Percentiles rank a stretch among this genome's conserved stretches.
Conservation (phyloP, 2,888 invertebrate genomes). For the Aquatica leii region DNA sequence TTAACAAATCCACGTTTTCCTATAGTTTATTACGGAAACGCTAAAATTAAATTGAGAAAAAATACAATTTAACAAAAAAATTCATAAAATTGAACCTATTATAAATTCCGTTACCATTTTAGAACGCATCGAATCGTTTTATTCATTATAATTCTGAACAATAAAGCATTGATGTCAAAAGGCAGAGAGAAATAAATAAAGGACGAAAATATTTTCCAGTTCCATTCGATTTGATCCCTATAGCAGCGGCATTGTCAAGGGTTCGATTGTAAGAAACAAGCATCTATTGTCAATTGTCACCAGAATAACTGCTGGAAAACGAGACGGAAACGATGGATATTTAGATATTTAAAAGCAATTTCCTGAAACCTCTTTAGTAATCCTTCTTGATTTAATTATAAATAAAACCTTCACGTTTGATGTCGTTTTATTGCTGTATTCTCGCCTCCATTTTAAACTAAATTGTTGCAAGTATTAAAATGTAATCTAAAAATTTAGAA, state of each 20-base stretch:
- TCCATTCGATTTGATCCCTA: conserved; percentile 36
- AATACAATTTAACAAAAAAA: no score
- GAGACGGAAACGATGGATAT: conserved; percentile 30
- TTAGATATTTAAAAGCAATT: conserved; percentile 34
- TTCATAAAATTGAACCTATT: conserved; percentile 1
- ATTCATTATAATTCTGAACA: conserved; percentile 31
- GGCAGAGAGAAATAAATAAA: conserved; percentile 35
- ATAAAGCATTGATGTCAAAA: conserved; percentile 31
- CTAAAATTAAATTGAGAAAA: no score
- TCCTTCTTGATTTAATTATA: conserved; percentile 32
- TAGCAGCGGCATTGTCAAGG: conserved; percentile 31
- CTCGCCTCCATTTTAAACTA: neutral
- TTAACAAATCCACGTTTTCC: no score
- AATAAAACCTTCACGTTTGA: conserved; percentile 24
- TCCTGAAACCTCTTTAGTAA: conserved; percentile 29
- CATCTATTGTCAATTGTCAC: conserved; percentile 36
- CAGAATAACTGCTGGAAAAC: conserved; percentile 25
- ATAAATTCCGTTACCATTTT: conserved; percentile 7
- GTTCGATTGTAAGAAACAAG: conserved; percentile 32
- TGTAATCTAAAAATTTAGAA: conserved; percentile 1
- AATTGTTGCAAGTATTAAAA: no score
- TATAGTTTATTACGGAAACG: no score
- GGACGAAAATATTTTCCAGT: conserved; percentile 34
- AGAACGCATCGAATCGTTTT: conserved; percentile 20
- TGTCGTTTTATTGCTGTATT: conserved; percentile 22